Evolutionary conservation across 2,797 vertebrate species (phyloP), one percentile per base, ranked within the genome.

Genomic region (Astyanax mexicanus): DNA sequence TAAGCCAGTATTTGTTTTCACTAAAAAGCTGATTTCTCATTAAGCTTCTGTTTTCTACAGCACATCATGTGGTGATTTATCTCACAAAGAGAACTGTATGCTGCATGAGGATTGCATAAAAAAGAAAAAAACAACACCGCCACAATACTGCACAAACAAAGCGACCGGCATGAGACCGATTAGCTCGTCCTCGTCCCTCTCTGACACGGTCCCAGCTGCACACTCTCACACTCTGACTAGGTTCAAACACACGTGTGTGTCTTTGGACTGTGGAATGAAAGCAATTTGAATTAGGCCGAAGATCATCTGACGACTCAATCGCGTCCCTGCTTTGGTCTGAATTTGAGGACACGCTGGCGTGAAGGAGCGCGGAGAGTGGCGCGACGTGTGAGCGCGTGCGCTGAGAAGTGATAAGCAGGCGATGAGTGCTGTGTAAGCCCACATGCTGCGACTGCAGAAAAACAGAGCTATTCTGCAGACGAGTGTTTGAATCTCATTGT

Each of bases 221-320:
- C 89, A 89, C 87, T 89, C 85, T 89, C 85, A 87, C 80, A 60
- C 76, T 84, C 79, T 75, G 21, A 49, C 23, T 83, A 85, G 80
- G 80, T 84, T 79, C 77, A 83, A 87, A 85, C 84, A 75, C 69
- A 47, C 71, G 70, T n/a, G n/a, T n/a, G n/a, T n/a, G n/a, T 88
- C 88, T 86, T 88, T 86, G 88, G 84, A 76, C 78, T 55, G 74
- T 74, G 77, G 83, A 87, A 88, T 88, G 84, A 89, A 93, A 89
- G 76, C 84, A 85, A 85, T 87, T 84, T 80, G 83, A 85, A 84
- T 85, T 85, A 83, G 65, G 45, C 76, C 40, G 58, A 83, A 86
- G 57, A 88, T 81, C 54, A 88, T 81, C 54, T 80, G 85, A 86
- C 80, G 84, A 84, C 86, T 89, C 91, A 84, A 88, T 89, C 80